Conservation (phyloP, 2,888 invertebrate genomes). For the Noctua pronuba region DNA sequence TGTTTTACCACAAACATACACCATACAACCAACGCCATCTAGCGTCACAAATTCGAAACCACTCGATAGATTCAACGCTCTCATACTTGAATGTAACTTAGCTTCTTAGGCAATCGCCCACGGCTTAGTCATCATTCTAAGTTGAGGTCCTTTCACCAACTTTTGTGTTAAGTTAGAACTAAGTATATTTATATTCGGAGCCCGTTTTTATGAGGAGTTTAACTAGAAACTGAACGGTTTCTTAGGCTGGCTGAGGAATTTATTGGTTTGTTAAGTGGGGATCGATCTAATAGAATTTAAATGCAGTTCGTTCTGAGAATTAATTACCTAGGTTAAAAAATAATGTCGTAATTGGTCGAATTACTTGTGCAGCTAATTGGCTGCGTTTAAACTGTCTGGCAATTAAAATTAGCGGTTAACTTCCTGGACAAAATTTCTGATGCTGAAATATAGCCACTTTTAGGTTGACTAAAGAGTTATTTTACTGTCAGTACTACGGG, state of each 20-base stretch:
- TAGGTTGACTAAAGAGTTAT: not conserved
- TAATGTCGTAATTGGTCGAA: not conserved
- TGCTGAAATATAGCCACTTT: not conserved
- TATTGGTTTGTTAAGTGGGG: not conserved
- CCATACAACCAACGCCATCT: conserved; percentile 47
- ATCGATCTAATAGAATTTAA: not conserved
- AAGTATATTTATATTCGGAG: conserved; percentile 47
- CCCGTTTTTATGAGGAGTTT: conserved; percentile 34
- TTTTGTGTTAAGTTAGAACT: conserved; percentile 54
- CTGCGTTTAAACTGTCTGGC: conserved; percentile 3
- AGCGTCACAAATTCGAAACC: conserved; percentile 26
- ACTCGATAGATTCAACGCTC: conserved; percentile 34
- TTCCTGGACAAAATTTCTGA: not conserved
- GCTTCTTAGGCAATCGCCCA: conserved; percentile 63
- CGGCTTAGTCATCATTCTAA: conserved; percentile 61
- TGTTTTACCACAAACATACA: not conserved
- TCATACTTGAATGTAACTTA: conserved; percentile 44
- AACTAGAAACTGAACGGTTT: conserved; percentile 25
- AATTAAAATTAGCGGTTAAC: not conserved
- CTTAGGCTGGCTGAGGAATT: not conserved
- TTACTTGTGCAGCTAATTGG: not conserved
- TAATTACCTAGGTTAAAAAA: not conserved
- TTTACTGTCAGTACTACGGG: not conserved
- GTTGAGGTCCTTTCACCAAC: conserved; percentile 61
- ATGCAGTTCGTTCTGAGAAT: not conserved